These are phyloP conservation scores for Ammodytes marinus DNA, from an alignment of 2,113 vertebrate species.

Conservation along the genomic window DNA sequence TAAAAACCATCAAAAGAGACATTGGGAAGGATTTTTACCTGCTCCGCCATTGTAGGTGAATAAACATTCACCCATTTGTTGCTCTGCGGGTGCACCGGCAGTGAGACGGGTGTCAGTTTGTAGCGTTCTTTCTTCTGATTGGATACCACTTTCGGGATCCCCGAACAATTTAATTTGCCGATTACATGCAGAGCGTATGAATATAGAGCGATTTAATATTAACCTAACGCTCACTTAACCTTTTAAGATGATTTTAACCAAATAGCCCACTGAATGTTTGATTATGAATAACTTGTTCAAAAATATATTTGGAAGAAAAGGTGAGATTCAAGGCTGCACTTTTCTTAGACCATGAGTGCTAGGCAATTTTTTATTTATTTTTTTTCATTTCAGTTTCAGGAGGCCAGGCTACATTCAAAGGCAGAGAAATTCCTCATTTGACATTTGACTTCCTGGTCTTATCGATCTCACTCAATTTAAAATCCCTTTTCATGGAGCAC, in stretches of 20 bases:
- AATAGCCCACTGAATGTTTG: not conserved
- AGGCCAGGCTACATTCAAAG: not conserved
- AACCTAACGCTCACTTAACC: too few relatives aligned
- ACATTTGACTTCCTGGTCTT: not conserved
- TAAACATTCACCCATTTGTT: too few relatives aligned
- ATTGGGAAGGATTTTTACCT: too few relatives aligned
- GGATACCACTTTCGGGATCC: too few relatives aligned
- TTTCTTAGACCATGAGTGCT: not conserved
- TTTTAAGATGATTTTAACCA: not conserved
- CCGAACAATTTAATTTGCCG: too few relatives aligned
- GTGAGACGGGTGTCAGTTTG: too few relatives aligned
- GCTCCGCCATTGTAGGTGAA: too few relatives aligned
- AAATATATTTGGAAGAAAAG: not conserved
- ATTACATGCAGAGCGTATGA: too few relatives aligned
- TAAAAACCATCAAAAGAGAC: too few relatives aligned
- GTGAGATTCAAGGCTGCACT: not conserved
- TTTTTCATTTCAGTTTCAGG: not conserved
- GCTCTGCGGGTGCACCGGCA: too few relatives aligned
- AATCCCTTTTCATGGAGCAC: not conserved
- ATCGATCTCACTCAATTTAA: not conserved
- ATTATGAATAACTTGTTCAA: not conserved
- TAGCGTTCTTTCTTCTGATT: too few relatives aligned
- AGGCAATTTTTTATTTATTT: not conserved
- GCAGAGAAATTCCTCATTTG: not conserved
- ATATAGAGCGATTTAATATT: too few relatives aligned